Evolutionary conservation across 2,888 invertebrate species (phyloP), one percentile per base, ranked within the genome.

Genomic region (Stegana nigrithorax): DNA sequence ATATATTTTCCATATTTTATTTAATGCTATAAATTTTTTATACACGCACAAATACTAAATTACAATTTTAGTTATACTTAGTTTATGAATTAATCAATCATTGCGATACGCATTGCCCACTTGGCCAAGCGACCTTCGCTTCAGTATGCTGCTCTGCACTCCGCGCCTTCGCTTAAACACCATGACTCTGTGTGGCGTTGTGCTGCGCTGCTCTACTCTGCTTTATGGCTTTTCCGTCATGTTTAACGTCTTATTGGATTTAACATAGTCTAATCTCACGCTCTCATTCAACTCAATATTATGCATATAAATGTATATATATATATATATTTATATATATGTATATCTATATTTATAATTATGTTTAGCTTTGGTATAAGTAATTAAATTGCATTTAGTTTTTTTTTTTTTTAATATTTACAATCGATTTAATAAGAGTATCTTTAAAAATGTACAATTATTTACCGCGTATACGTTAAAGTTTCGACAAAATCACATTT

Each of bases 401-500:
- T n/a, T n/a, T n/a, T n/a, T n/a, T n/a, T n/a, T 59, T 64, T 69
- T 70, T 65, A 66, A 67, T 70, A 73, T 69, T 63, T 74, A 73
- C 71, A 73, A 67, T 69, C 70, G 65, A 77, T 77, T 55, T 55
- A 55, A 55, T 55, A 21, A n/a, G 17, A 39, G 17, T 65, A 50
- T 58, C 64, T 71, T 71, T 72, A 69, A 67, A 77, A 80, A 75
- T 32, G 32, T 55, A 44, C 39, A 72, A 79, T 78, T 81, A 76
- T 77, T 76, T 76, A 77, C 78, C 68, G 78, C 81, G 81, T 78
- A 78, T 78, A 78, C 81, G 72, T 81, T 80, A 70, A 78, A 80
- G 80, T 80, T 78, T 81, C 80, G 71, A 78, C 78, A 81, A 72
- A 81, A 78, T 78, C 81, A 81, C 77, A 78, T 81, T 81, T 76